A percentile compares a stretch with the other conserved stretches of the same genome.
phyloP scores from a whole-genome alignment of 2,113 vertebrate genomes.

The Tupaia tana region DNA sequence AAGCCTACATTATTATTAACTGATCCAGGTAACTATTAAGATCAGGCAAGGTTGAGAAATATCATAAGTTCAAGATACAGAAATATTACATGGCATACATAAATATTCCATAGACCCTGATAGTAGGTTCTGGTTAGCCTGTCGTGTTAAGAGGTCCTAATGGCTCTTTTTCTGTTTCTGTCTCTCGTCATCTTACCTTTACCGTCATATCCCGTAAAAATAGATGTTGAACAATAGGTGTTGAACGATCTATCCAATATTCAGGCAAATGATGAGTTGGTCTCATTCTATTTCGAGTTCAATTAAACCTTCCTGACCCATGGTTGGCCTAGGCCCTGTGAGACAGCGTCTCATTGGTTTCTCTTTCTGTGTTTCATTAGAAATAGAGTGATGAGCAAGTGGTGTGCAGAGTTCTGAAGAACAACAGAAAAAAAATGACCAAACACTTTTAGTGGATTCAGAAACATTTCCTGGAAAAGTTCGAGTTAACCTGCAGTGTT shows the following conservation, averaged over 20 bases:
- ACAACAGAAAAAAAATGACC: background rate
- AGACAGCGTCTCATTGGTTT: background rate
- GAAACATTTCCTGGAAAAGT: slow-evolving; percentile 45
- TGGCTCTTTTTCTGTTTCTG: slow-evolving; percentile 11
- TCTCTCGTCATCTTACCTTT: background rate
- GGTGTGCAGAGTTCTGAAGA: slow-evolving; percentile 25
- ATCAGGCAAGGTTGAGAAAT: slow-evolving; percentile 1
- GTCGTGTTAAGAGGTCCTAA: background rate
- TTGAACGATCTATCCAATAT: background rate
- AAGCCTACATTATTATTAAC: background rate
- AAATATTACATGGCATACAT: background rate
- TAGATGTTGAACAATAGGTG: background rate
- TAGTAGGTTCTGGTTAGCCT: background rate
- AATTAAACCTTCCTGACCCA: slow-evolving; percentile 56
- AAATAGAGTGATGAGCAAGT: background rate
- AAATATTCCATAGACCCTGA: background rate
- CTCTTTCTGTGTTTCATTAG: background rate
- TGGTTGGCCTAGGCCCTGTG: background rate
- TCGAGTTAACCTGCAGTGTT: slow-evolving; percentile 33
- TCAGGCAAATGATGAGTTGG: slow-evolving; percentile 29
- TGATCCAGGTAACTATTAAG: background rate
- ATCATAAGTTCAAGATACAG: background rate
- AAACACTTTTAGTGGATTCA: slow-evolving; percentile 47
- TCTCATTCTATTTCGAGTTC: slow-evolving; percentile 22
- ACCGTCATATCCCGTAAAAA: background rate